Percentiles rank a stretch among this genome's conserved stretches.
These are phyloP conservation scores for Sisyra nigra DNA, from an alignment of 2,888 invertebrate species.

Conservation along the genomic window DNA sequence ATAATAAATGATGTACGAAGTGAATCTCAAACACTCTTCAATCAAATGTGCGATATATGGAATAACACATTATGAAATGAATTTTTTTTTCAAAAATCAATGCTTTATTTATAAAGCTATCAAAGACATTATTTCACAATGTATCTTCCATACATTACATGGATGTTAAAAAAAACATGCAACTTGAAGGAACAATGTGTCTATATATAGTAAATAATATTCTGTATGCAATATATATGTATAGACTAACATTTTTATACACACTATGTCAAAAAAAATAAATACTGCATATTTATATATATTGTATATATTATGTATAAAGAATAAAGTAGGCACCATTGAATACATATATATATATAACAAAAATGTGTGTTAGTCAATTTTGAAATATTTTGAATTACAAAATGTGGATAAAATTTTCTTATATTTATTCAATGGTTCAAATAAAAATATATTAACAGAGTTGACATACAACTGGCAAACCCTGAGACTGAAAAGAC, in stretches of 20 bases:
- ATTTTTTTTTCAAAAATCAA: constrained; percentile 32
- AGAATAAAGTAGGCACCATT: too few species aligned
- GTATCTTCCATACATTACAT: constrained; percentile 41
- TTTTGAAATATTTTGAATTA: too few species aligned
- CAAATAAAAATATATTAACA: too few species aligned
- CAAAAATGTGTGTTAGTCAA: too few species aligned
- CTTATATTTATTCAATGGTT: too few species aligned
- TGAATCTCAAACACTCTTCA: background rate
- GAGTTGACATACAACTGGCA: too few species aligned
- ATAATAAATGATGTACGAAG: too few species aligned
- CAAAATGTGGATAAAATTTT: too few species aligned
- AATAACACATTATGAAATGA: constrained; percentile 47
- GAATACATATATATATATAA: too few species aligned
- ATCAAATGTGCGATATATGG: constrained; percentile 30
- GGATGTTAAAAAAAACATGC: constrained; percentile 12
- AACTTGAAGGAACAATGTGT: constrained; percentile 13
- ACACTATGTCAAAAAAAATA: constrained; percentile 2
- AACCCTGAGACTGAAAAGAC: too few species aligned
- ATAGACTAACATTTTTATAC: constrained; percentile 4
- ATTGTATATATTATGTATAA: too few species aligned
- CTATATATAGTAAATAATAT: constrained; percentile 14
- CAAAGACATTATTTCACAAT: constrained; percentile 35
- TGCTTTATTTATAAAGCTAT: constrained; percentile 46
- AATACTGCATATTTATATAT: constrained; percentile 2
- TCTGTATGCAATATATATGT: background rate